These are phyloP conservation scores for Rotaria socialis DNA, from an alignment of 2,888 invertebrate species.

Conservation along the genomic window DNA sequence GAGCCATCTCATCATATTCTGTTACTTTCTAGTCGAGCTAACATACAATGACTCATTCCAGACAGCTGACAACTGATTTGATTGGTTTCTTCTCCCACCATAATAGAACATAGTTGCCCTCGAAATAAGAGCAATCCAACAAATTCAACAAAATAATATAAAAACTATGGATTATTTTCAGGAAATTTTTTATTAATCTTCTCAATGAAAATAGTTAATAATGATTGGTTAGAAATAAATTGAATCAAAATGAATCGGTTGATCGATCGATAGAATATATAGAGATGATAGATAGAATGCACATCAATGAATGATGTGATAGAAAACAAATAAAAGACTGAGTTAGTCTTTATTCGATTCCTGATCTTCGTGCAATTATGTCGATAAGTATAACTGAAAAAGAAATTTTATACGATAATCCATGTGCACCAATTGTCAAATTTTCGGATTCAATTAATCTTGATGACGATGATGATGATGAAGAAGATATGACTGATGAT, in stretches of 20 bases:
- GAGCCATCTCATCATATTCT: background rate
- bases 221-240: background rate
- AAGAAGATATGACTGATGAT: background rate
- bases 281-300: too few relatives aligned
- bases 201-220: background rate
- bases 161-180: background rate
- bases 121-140: background rate
- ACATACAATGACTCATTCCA: background rate
- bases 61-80: background rate
- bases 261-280: too few relatives aligned
- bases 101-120: background rate
- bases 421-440: background rate
- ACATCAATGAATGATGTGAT: background rate
- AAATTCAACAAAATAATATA: background rate
- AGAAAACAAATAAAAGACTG: background rate
- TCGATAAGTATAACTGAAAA: slow-evolving; percentile 3
- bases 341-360: background rate
- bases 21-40: background rate
- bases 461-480: background rate
- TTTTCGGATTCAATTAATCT: background rate
- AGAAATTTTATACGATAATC: slow-evolving; percentile 17
- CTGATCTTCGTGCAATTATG: background rate
- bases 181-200: background rate
- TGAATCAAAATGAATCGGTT: too few relatives aligned
- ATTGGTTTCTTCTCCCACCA: background rate